These are phyloP conservation scores for Drosophila teissieri DNA, from an alignment of 1,140 invertebrate genomes.

Conservation along the genomic window DNA sequence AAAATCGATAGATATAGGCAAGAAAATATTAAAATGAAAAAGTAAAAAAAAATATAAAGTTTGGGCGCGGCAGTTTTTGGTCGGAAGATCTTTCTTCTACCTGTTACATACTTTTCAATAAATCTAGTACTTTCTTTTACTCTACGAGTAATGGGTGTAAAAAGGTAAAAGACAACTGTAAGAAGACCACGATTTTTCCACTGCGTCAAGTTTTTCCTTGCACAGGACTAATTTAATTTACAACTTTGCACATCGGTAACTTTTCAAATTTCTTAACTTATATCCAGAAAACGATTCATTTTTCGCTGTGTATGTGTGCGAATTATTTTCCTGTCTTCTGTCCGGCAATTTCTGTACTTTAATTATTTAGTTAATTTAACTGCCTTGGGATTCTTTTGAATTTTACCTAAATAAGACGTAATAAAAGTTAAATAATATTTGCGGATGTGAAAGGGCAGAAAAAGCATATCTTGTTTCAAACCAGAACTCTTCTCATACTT, in stretches of 20 bases:
- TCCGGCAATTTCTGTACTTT: slow-evolving; percentile 3
- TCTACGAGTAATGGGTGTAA: not conserved
- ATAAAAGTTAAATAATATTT: slow-evolving; percentile 20
- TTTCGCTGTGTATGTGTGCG: slow-evolving; percentile 3
- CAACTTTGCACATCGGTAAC: slow-evolving; percentile 54
- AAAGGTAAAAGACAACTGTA: slow-evolving; percentile 24
- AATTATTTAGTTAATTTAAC: slow-evolving; percentile 54
- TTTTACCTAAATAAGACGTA: slow-evolving; percentile 16
- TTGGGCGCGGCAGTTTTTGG: too few species aligned
- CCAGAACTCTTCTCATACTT: slow-evolving; percentile 45
- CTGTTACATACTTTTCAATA: too few species aligned
- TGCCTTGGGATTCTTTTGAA: slow-evolving; percentile 9
- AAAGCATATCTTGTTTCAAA: slow-evolving; percentile 32
- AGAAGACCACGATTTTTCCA: slow-evolving; percentile 39
- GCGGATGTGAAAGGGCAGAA: not conserved
- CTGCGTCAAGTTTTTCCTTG: slow-evolving; percentile 58
- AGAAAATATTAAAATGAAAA: too few species aligned
- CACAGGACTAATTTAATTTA: slow-evolving; percentile 77
- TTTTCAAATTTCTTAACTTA: slow-evolving; percentile 35
- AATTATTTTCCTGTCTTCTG: slow-evolving; percentile 14
- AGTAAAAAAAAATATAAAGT: too few species aligned
- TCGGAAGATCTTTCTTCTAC: too few species aligned
- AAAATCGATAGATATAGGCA: too few species aligned
- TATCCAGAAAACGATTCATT: slow-evolving; percentile 6
- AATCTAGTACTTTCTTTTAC: too few species aligned